Conservation (phyloP, 2,113 vertebrate genomes). For the Megatriorchis doriae region DNA sequence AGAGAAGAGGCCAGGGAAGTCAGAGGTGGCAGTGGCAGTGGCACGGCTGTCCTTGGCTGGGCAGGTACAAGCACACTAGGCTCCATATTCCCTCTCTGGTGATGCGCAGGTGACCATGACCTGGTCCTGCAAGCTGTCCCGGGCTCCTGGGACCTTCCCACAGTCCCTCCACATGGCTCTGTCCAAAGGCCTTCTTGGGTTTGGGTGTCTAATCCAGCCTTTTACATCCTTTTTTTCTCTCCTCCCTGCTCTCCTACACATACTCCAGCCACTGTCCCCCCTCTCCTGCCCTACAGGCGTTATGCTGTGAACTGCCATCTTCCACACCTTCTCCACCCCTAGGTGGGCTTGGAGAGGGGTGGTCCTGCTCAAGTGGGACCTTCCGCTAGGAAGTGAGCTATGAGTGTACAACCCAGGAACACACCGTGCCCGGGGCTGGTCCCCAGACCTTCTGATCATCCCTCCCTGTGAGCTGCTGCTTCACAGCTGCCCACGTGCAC, state of each 20-base stretch:
- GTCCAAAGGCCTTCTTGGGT: not conserved
- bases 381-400: not conserved
- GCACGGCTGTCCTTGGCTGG: not conserved
- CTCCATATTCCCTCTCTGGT: not conserved
- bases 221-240: not conserved
- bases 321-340: not conserved
- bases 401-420: not conserved
- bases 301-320: not conserved
- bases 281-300: not conserved
- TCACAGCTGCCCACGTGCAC: not conserved
- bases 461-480: not conserved
- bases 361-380: not conserved
- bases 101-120: not conserved
- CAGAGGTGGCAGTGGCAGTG: not conserved
- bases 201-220: not conserved
- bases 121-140: not conserved
- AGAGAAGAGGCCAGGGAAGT: not conserved
- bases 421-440: accelerated
- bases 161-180: not conserved
- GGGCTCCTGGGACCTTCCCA: not conserved
- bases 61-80: not conserved
- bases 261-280: not conserved
- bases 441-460: not conserved
- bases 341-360: not conserved
- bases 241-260: not conserved